Conservation (phyloP, 2,113 vertebrate species). For the Lamprologus tigripictilis region DNA sequence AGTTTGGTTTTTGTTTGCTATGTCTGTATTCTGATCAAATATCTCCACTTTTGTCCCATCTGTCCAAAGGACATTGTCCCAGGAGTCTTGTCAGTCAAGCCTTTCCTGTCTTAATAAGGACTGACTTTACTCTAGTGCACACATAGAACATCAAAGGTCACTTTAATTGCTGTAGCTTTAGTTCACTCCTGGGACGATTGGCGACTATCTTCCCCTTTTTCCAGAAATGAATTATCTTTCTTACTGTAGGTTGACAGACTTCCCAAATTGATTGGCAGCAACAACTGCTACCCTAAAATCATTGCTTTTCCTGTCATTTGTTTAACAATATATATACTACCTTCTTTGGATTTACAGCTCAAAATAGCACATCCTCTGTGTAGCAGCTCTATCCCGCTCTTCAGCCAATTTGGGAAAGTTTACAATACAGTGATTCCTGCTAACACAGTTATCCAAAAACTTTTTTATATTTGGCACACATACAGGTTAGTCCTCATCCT, state of each 20-base stretch:
- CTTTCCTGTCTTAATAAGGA: background rate
- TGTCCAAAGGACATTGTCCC: background rate
- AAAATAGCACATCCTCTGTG: background rate
- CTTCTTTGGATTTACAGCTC: background rate
- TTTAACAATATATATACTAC: background rate
- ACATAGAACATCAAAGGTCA: background rate
- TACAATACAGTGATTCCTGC: background rate
- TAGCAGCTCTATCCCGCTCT: background rate
- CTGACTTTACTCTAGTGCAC: background rate
- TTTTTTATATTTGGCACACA: background rate
- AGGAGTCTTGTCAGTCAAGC: background rate
- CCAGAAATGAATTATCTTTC: background rate
- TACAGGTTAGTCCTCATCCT: background rate
- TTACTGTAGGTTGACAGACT: background rate
- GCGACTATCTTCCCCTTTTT: background rate
- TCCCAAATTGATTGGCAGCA: background rate
- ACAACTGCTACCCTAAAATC: background rate
- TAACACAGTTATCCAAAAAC: background rate
- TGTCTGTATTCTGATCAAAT: background rate
- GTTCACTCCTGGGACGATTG: background rate
- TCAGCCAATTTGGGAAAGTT: background rate
- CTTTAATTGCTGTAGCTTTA: background rate
- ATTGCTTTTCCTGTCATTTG: background rate
- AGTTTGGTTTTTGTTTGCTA: background rate
- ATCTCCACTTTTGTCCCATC: background rate